phyloP scores from a whole-genome alignment of 2,888 invertebrate species.

The Polydrusus cervinus region DNA sequence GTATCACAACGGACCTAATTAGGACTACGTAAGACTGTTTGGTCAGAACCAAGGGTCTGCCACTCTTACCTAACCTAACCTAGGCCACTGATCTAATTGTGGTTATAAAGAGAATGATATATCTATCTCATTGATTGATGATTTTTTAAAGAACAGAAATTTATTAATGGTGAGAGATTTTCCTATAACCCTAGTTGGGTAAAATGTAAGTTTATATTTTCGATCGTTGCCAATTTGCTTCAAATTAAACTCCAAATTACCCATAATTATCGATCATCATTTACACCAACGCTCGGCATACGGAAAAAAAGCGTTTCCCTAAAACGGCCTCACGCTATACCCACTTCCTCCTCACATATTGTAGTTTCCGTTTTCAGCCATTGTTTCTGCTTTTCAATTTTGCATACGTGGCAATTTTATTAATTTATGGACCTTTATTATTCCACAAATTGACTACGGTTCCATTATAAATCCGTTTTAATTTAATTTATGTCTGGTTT shows the following conservation, averaged over 20 bases:
- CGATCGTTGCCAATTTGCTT: no score
- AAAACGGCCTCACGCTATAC: constrained; percentile 31
- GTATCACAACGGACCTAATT: no score
- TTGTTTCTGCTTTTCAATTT: constrained; percentile 42
- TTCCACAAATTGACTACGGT: constrained; percentile 33
- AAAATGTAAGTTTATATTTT: no score
- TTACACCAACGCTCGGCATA: not conserved
- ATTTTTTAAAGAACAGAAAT: no score
- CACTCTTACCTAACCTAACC: no score
- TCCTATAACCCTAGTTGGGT: no score
- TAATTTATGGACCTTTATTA: constrained; percentile 40
- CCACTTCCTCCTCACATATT: constrained; percentile 35
- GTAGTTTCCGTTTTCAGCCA: constrained; percentile 26
- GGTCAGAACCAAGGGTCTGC: no score
- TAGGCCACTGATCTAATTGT: no score
- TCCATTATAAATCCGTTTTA: constrained; percentile 31
- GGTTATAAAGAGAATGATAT: no score
- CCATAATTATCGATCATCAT: constrained; percentile 13
- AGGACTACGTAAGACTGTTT: no score
- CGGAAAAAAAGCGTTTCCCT: constrained; percentile 5
- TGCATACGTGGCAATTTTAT: constrained; percentile 39
- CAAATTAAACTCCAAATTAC: constrained; percentile 9
- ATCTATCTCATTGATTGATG: no score
- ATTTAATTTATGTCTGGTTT: constrained; percentile 42
- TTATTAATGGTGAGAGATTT: no score